phyloP scores from a whole-genome alignment of 2,113 vertebrate genomes.

The Romanogobio albipinnatus region DNA sequence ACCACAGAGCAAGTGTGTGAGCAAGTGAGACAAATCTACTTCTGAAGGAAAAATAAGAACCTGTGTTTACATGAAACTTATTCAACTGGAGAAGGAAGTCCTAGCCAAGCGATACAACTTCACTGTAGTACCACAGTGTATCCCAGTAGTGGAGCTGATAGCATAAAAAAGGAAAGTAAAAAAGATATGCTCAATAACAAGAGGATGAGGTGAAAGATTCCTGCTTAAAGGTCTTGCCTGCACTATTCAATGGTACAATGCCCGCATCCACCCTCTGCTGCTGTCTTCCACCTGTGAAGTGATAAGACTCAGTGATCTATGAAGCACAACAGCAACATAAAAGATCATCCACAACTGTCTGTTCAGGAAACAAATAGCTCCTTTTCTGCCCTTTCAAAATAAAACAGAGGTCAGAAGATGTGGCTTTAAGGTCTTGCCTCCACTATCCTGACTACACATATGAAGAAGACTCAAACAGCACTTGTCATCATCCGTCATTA shows the following conservation, averaged over 20 bases:
- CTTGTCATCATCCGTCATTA: not conserved
- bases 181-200: not conserved
- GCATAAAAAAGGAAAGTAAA: not conserved
- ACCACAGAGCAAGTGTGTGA: not conserved
- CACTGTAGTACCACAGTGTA: not conserved
- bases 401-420: conserved; percentile 25
- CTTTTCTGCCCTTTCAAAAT: conserved; percentile 33
- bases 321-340: conserved; percentile 33
- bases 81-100: conserved; percentile 3
- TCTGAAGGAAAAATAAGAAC: not conserved
- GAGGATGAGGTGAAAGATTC: not conserved
- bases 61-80: not conserved
- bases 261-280: not conserved
- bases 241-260: not conserved
- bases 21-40: not conserved
- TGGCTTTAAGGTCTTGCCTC: conserved; percentile 56
- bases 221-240: conserved; percentile 24
- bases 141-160: conserved; percentile 11
- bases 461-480: not conserved
- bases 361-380: conserved; percentile 21
- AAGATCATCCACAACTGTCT: conserved; percentile 1
- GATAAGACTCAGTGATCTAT: conserved; percentile 37
- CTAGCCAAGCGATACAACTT: not conserved
- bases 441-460: conserved; percentile 49
- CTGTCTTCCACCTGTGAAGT: conserved; percentile 29